Base-by-base conservation (phyloP, 2,797 vertebrate species). In the Cirrhinus molitorella region DNA sequence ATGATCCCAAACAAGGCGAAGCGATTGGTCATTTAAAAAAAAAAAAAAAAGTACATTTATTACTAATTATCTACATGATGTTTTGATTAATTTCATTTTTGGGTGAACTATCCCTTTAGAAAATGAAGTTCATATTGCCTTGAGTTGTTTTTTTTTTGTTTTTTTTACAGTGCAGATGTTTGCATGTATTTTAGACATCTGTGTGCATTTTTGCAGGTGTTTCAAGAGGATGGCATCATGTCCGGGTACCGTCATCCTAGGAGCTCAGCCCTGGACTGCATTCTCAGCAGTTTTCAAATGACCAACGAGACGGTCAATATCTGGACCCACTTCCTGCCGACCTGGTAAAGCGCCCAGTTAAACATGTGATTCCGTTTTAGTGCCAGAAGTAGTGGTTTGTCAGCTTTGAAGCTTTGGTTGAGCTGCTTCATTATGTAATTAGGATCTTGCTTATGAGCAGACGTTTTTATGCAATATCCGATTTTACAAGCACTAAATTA, bases 241-340 rank as follows among this genome's bases (percentile, higher is more conserved):
- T 96, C 96, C 0, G 97, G 97, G 2, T 98, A 98, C 87, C 95
- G 97, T 0, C 93, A 95, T 85, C 97, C 97, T 0, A 91, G 89
- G 83, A 98, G 96, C 91, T 96, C 97, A 0, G 97, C 96, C 21
- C 88, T 96, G 88, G 97, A 97, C 92, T 98, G 97, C 59, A 86
- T 98, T 85, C 95, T 97, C 90, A 98, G 97, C 93, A 97, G 96
- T 89, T 97, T 98, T 90, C 96, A 97, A 86, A 93, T 96, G 95
- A 97, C 93, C 88, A 98, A 97, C 1, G 96, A 98, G 91, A 97
- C 96, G 0, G 85, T 96, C 88, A 99, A 97, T 93, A 98, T 97
- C 92, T 98, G 97, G 97, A 97, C 96, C 23, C 96, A 96, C 90
- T 98, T 98, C 89, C 93, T 98, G 59, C 96, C 96, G 0, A 96